Percentiles rank a stretch among this genome's conserved stretches.
Evolutionary conservation across 1,140 invertebrate species (phyloP).

Genomic region (Aphelinus certus): DNA sequence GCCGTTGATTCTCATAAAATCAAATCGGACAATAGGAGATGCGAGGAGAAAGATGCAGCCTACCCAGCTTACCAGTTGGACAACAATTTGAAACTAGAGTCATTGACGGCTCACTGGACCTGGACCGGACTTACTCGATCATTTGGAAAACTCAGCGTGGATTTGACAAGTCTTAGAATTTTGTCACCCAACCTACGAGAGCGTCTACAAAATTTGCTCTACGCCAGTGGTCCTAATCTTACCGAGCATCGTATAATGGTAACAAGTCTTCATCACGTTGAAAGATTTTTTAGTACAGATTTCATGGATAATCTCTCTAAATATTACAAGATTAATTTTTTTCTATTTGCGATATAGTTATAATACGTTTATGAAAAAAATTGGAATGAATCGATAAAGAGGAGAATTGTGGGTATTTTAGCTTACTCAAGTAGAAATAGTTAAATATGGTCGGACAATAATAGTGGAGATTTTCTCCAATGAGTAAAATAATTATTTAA

Average conservation of each 20-base stretch:
- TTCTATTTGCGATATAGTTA: too few relatives aligned
- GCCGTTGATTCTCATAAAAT: too few relatives aligned
- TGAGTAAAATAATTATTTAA: too few relatives aligned
- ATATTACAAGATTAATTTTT: too few relatives aligned
- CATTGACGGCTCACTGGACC: conserved; percentile 69
- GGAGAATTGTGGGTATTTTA: too few relatives aligned
- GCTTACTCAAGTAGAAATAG: too few relatives aligned
- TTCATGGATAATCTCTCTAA: too few relatives aligned
- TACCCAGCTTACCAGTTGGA: conserved; percentile 78
- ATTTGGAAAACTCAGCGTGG: conserved; percentile 63
- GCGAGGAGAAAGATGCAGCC: conserved; percentile 73
- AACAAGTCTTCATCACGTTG: background rate
- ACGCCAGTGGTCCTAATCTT: conserved; percentile 73
- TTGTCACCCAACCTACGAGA: conserved; percentile 69
- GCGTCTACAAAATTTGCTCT: conserved; percentile 72
- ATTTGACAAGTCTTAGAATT: conserved; percentile 63
- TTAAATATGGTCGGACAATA: too few relatives aligned
- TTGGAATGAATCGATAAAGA: too few relatives aligned
- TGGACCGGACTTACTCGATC: conserved; percentile 70
- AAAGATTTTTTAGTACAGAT: too few relatives aligned
- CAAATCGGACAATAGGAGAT: conserved; percentile 67
- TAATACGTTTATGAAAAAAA: too few relatives aligned
- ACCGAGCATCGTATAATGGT: conserved; percentile 70
- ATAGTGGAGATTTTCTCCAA: too few relatives aligned
- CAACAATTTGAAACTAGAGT: conserved; percentile 72